Evolutionary conservation across 2,888 invertebrate genomes (phyloP), one percentile per base, ranked within the genome.

Genomic region (Drosophila greeni): DNA sequence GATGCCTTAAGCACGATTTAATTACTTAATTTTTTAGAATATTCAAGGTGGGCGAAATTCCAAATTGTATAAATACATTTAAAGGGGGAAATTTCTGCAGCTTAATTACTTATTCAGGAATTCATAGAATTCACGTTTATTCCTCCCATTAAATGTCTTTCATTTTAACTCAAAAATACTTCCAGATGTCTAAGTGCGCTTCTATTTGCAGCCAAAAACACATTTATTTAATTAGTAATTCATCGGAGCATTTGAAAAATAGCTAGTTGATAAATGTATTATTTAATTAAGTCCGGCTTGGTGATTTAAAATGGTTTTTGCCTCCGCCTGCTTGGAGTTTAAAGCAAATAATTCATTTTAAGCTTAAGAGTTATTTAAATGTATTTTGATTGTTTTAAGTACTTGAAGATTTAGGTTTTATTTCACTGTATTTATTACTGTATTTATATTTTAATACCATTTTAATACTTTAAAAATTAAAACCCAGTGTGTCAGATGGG

Each of bases 1-100:
- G 20, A 47, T 39, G 54, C 62, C 54, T 52, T 65, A 33, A 36
- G 53, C 53, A 43, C 42, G 62, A 65, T 66, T 65, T 65, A 66
- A 65, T 65, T 65, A 57, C 47, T 56, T 42, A 36, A 57, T 48
- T 47, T 58, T 59, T 61, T 33, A 33, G 47, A 31, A 61, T 20
- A 49, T 62, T 64, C 33, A 42, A 42, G 61, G 61, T 39, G 26
- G 18, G 26, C 20, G 18, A 26, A 58, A 45, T 43, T 14, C n/a
- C 7, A 47, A 39, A 24, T 31, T 60, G 43, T 58, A 29, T 43
- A 48, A 26, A 34, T 34, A 29, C 34, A 64, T 49, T 43, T 43
- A 20, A 18, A 37, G 37, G 43, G 42, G 26, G 14, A 5, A 26
- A 14, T 29, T 31, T 34, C 14, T 5, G 1, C 9, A 34, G 34